A percentile compares a stretch with the other conserved stretches of the same genome.
These are phyloP conservation scores for Empis stercorea DNA, from an alignment of 2,888 invertebrate species.

Conservation along the genomic window DNA sequence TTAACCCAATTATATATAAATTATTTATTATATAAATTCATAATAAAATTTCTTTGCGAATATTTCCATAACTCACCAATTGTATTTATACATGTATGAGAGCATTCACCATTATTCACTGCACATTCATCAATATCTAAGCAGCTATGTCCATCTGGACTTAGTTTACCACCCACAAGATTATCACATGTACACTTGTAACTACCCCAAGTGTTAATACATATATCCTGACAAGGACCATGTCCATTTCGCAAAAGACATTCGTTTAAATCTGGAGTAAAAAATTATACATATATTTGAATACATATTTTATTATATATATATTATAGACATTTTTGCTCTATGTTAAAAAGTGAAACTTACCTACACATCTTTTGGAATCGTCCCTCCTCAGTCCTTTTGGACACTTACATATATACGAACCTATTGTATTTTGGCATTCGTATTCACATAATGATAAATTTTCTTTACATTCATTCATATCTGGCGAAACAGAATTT, in stretches of 20 bases:
- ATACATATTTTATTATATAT: no score
- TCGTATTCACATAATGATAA: slow-evolving; percentile 36
- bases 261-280: slow-evolving; percentile 42
- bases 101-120: slow-evolving; percentile 16
- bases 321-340: no score
- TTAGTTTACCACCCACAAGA: slow-evolving; percentile 41
- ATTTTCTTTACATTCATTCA: slow-evolving; percentile 37
- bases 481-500: slow-evolving; percentile 25
- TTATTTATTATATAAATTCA: no score
- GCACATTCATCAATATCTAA: slow-evolving; percentile 14
- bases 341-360: neutral
- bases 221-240: slow-evolving; percentile 47
- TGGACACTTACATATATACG: slow-evolving; percentile 39
- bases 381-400: slow-evolving; percentile 33
- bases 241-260: slow-evolving; percentile 43
- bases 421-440: slow-evolving; percentile 39
- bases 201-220: slow-evolving; percentile 42
- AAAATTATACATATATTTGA: neutral
- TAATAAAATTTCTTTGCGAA: no score
- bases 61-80: slow-evolving; percentile 14
- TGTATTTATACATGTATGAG: slow-evolving; percentile 16
- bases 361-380: slow-evolving; percentile 20
- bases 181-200: slow-evolving; percentile 43
- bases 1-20: no score
- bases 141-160: slow-evolving; percentile 41